A percentile compares a stretch with the other conserved stretches of the same genome.
Evolutionary conservation across 2,113 vertebrate species (phyloP).

Genomic region (Dasyprocta punctata): DNA sequence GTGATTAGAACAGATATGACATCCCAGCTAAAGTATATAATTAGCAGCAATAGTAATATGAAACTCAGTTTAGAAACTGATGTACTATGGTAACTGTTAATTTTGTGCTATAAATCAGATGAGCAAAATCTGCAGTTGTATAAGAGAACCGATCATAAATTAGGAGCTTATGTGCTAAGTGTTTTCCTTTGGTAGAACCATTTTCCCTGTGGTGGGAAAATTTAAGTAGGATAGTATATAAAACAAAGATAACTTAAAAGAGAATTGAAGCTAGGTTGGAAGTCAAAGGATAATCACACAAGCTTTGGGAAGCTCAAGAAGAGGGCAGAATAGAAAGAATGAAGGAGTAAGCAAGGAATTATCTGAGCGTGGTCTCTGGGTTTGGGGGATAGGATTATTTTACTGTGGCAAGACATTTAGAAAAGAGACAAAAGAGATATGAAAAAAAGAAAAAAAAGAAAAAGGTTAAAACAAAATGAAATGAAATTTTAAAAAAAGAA

Average conservation of each 20-base stretch:
- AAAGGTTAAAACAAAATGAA: neutral
- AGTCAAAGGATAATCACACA: no score
- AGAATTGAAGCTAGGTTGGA: neutral
- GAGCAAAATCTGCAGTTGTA: neutral
- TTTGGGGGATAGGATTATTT: no score
- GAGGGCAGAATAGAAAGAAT: no score
- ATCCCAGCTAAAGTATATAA: neutral
- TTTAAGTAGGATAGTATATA: neutral
- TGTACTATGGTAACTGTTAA: neutral
- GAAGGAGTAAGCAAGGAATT: no score
- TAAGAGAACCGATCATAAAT: neutral
- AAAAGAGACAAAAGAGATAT: neutral
- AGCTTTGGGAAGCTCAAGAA: no score
- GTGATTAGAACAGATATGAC: neutral
- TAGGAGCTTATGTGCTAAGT: neutral
- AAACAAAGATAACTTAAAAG: neutral
- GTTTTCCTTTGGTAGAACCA: neutral
- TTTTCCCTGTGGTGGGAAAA: neutral
- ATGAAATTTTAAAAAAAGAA: no score
- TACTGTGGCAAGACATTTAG: neutral
- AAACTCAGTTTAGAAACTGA: neutral
- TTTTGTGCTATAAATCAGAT: neutral
- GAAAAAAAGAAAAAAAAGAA: neutral
- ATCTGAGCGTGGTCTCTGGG: no score
- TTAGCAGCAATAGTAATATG: neutral